These are phyloP conservation scores for Tetranychus piercei DNA, from an alignment of 2,888 invertebrate genomes.

Conservation along the genomic window DNA sequence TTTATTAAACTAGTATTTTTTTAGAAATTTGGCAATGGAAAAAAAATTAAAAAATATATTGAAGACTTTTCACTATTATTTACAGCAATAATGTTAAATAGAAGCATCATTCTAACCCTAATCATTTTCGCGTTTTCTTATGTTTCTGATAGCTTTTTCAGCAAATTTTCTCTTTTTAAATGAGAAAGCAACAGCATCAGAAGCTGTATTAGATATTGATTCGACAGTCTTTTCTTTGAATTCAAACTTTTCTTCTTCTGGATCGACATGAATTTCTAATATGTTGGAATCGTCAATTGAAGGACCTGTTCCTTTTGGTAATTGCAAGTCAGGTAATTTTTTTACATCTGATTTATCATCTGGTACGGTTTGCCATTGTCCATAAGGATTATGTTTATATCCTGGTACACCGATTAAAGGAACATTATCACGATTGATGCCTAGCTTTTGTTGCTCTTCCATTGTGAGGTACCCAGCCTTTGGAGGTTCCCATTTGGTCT, in stretches of 20 bases:
- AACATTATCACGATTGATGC: not conserved
- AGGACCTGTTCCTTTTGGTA: not conserved
- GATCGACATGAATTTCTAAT: not conserved
- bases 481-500: slow-evolving; percentile 57
- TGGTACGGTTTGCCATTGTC: slow-evolving; percentile 45
- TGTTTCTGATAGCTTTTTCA: not conserved
- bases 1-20: too few relatives aligned
- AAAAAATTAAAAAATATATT: too few relatives aligned
- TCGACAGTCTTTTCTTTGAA: slow-evolving; percentile 4
- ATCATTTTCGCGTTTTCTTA: not conserved
- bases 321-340: not conserved
- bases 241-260: not conserved
- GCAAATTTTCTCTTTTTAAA: not conserved
- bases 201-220: not conserved
- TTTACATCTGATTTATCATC: slow-evolving; percentile 27
- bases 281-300: not conserved
- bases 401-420: not conserved
- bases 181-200: not conserved
- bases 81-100: not conserved
- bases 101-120: not conserved
- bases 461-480: slow-evolving; percentile 44
- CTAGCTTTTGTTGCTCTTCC: slow-evolving; percentile 26
- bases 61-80: not conserved
- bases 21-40: too few relatives aligned
- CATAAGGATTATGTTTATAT: slow-evolving; percentile 43